Percentiles rank a stretch among this genome's conserved stretches.
Conservation (phyloP, 2,113 vertebrate genomes). For the Ptilonorhynchus violaceus region DNA sequence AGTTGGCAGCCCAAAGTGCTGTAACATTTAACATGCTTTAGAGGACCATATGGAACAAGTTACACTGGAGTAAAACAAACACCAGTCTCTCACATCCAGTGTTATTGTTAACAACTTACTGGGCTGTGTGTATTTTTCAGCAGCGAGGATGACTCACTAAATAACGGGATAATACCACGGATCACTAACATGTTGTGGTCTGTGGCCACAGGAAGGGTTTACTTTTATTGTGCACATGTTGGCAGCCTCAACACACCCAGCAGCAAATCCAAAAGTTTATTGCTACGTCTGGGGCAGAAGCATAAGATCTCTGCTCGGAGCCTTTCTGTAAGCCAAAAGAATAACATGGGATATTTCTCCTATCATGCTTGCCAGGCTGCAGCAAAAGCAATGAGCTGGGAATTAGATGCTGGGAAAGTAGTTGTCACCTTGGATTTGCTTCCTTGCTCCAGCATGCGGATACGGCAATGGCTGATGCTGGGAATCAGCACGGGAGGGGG, state of each 20-base stretch:
- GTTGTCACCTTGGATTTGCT: neutral
- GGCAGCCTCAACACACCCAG: neutral
- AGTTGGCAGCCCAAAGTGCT: neutral
- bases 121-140: neutral
- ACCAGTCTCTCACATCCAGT: slow-evolving; percentile 17
- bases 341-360: neutral
- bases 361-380: neutral
- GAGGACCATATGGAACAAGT: slow-evolving; percentile 36
- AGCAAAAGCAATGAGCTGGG: neutral
- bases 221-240: slow-evolving; percentile 5
- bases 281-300: neutral
- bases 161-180: neutral
- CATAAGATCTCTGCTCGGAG: neutral
- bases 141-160: neutral
- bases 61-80: slow-evolving; percentile 38
- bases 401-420: neutral
- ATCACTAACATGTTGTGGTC: slow-evolving; percentile 11
- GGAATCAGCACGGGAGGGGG: neutral
- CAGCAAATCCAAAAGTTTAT: slow-evolving; percentile 41
- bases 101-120: slow-evolving; percentile 34
- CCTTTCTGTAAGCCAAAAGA: neutral
- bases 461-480: neutral
- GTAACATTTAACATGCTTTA: neutral
- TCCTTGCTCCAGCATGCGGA: fast-evolving
- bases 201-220: slow-evolving; percentile 31